A percentile compares a stretch with the other conserved stretches of the same genome.
Evolutionary conservation across 2,888 invertebrate genomes (phyloP).

Genomic region (Lasioglossum marginatum): DNA sequence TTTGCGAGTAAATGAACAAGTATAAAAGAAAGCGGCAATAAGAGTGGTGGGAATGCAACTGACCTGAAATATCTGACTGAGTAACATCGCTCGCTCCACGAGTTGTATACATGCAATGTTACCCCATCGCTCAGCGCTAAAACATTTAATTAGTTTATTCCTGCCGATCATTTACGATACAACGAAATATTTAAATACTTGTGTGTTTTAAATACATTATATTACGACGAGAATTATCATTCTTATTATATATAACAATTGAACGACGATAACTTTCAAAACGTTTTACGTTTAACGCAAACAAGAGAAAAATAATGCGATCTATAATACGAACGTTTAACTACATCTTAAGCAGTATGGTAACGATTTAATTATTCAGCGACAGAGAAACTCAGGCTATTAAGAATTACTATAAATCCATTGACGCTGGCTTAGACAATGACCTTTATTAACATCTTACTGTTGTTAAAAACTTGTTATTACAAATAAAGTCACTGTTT

Average conservation of each 20-base stretch:
- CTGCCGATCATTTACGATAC: slow-evolving; percentile 39
- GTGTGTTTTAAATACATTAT: slow-evolving; percentile 27
- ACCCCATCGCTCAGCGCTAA: slow-evolving; percentile 16
- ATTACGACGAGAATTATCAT: slow-evolving; percentile 9
- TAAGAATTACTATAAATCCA: slow-evolving; percentile 37
- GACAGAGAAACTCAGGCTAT: slow-evolving; percentile 48
- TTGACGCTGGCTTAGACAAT: slow-evolving; percentile 45
- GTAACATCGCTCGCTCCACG: background rate
- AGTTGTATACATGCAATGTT: slow-evolving; percentile 10
- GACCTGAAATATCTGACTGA: slow-evolving; percentile 36
- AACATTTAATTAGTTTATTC: slow-evolving; percentile 23
- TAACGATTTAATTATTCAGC: slow-evolving; percentile 47
- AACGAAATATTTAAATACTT: slow-evolving; percentile 46
- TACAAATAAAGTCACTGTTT: slow-evolving; percentile 61
- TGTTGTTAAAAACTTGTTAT: slow-evolving; percentile 60
- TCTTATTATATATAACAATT: slow-evolving; percentile 23
- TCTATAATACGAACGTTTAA: slow-evolving; percentile 34
- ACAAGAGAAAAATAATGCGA: slow-evolving; percentile 9
- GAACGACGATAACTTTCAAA: slow-evolving; percentile 16
- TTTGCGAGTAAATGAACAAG: background rate
- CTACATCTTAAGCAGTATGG: slow-evolving; percentile 47
- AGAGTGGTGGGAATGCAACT: slow-evolving; percentile 32
- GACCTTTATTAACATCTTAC: slow-evolving; percentile 55
- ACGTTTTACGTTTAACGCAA: background rate
- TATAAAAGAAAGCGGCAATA: slow-evolving; percentile 11